Conservation (phyloP, 2,797 vertebrate genomes). For the Danio choprae region DNA sequence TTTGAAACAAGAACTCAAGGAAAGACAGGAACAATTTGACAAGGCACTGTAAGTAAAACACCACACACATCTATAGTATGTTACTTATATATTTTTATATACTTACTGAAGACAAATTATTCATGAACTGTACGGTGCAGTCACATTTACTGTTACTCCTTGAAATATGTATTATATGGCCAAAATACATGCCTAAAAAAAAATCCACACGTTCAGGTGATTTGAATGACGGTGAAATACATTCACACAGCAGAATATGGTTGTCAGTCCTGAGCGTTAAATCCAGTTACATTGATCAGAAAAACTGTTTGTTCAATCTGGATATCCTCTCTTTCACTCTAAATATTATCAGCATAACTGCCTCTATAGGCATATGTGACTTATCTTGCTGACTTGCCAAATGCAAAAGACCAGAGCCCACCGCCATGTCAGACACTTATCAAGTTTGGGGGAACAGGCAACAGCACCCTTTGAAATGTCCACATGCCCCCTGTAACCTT, state of each 20-base stretch:
- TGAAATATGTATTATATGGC: too few relatives aligned
- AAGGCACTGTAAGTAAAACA: conserved; percentile 83
- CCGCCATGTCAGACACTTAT: conserved; percentile 1
- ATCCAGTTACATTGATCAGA: not conserved
- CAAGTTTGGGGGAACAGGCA: not conserved
- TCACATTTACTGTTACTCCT: too few relatives aligned
- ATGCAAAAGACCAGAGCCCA: conserved; percentile 10
- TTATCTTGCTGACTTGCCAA: conserved; percentile 18
- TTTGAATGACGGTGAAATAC: not conserved
- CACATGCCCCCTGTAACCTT: not conserved
- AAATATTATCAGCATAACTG: conserved; percentile 3
- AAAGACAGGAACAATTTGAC: conserved; percentile 85
- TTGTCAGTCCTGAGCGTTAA: not conserved
- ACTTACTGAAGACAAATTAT: not conserved
- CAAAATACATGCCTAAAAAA: too few relatives aligned
- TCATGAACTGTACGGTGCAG: not conserved
- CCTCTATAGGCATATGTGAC: conserved; percentile 14
- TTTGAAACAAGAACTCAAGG: conserved; percentile 90
- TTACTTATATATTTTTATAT: not conserved
- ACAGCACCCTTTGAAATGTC: not conserved
- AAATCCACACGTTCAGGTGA: too few relatives aligned
- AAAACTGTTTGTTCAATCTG: conserved; percentile 10
- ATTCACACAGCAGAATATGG: not conserved
- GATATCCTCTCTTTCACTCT: conserved; percentile 7
- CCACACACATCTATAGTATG: conserved; percentile 24